Percentiles rank a stretch among this genome's conserved stretches.
These are phyloP conservation scores for Patiria pectinifera DNA, from an alignment of 53 echinoderm and acorn worm species.

Conservation along the genomic window DNA sequence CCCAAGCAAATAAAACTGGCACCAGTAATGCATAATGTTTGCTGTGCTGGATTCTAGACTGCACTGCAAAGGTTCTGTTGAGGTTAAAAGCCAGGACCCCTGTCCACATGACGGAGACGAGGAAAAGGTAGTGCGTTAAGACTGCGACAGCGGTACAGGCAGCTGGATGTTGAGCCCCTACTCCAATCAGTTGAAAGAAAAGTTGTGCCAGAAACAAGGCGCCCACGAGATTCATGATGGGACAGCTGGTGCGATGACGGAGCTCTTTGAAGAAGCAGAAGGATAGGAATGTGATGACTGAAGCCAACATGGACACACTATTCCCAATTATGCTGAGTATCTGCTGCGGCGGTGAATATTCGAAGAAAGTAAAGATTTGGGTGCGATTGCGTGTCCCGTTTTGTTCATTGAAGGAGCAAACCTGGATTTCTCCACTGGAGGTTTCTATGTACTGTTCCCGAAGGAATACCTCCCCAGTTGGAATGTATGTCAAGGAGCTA, in stretches of 20 bases:
- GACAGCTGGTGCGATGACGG: constrained; percentile 14
- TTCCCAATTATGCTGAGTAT: constrained; percentile 38
- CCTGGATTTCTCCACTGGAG: constrained; percentile 49
- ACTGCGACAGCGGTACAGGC: constrained; percentile 57
- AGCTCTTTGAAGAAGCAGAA: constrained; percentile 45
- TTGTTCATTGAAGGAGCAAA: constrained; percentile 49
- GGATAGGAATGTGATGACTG: constrained; percentile 45
- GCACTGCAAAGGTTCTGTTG: constrained; percentile 25
- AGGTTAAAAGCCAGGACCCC: constrained; percentile 51
- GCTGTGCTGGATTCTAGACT: background rate
- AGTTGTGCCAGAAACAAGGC: constrained; percentile 59
- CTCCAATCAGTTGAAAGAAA: constrained; percentile 35
- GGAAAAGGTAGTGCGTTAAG: constrained; percentile 41
- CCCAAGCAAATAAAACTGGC: constrained; percentile 54
- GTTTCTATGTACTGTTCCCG: constrained; percentile 56
- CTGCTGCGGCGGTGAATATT: constrained; percentile 35
- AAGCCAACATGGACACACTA: constrained; percentile 36
- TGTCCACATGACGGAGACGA: constrained; percentile 55
- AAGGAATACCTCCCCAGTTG: constrained; percentile 28
- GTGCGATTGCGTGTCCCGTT: constrained; percentile 52
- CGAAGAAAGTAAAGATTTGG: constrained; percentile 39
- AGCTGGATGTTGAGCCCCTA: background rate
- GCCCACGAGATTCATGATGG: constrained; percentile 55
- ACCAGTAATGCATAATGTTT: background rate
- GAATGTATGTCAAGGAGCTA: constrained; percentile 16